A percentile compares a stretch with the other conserved stretches of the same genome.
Evolutionary conservation across 1,140 invertebrate genomes (phyloP).

Genomic region (Trichoplusia ni): DNA sequence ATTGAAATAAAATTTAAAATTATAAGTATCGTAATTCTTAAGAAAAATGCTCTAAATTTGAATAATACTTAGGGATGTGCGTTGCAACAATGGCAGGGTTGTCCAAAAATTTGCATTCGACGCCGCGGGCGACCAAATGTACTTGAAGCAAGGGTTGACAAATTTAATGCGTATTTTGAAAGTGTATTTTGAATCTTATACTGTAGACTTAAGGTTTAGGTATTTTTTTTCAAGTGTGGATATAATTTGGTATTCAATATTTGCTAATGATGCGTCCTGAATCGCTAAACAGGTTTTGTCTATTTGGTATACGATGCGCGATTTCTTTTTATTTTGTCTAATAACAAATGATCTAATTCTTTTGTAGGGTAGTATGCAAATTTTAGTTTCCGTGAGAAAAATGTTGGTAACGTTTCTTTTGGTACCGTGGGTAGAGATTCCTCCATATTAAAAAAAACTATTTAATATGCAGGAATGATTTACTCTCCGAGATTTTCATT

Average conservation of each 20-base stretch:
- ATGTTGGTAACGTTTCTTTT: conserved; percentile 28
- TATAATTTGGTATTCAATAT: conserved; percentile 35
- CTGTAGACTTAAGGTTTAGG: conserved; percentile 24
- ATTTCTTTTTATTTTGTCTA: conserved; percentile 47
- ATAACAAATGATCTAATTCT: conserved; percentile 61
- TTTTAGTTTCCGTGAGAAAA: conserved; percentile 61
- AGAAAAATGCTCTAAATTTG: conserved; percentile 17
- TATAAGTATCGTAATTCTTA: not conserved
- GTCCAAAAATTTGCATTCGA: conserved; percentile 65
- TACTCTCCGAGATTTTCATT: too few relatives aligned
- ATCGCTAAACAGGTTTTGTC: conserved; percentile 73
- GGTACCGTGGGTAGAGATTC: not conserved
- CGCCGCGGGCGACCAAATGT: conserved; percentile 55
- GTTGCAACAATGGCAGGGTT: conserved; percentile 44
- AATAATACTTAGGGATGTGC: conserved; percentile 18
- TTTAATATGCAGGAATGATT: too few relatives aligned
- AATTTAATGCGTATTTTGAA: conserved; percentile 6
- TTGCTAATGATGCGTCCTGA: conserved; percentile 70
- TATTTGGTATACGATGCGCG: conserved; percentile 63
- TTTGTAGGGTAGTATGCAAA: conserved; percentile 56
- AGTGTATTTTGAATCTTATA: conserved; percentile 37
- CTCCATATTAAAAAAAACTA: too few relatives aligned
- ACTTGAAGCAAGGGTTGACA: conserved; percentile 39
- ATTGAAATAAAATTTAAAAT: not conserved
- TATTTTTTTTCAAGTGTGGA: conserved; percentile 2